Evolutionary conservation across 2,113 vertebrate genomes (phyloP).

Genomic region (Rhinoderma darwinii): DNA sequence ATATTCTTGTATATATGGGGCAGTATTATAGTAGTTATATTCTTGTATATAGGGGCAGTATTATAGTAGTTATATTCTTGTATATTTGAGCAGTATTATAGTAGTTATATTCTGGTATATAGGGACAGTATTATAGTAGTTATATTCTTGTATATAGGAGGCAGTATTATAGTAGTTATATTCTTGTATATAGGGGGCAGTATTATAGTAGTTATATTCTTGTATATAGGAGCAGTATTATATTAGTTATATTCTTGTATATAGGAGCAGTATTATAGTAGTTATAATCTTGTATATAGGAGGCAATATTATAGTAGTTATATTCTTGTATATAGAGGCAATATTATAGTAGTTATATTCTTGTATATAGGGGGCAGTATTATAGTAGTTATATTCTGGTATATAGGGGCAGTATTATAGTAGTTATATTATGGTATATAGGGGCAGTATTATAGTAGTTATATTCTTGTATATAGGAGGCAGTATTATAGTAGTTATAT

Average conservation of each 20-base stretch:
- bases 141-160: not conserved
- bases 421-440: not conserved
- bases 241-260: conserved; percentile 1
- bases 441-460: not conserved
- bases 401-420: conserved; percentile 12
- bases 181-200: not conserved
- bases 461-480: not conserved
- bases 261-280: conserved; percentile 5
- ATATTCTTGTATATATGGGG: not conserved
- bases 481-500: conserved; percentile 4
- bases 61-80: conserved; percentile 2
- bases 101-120: not conserved
- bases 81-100: not conserved
- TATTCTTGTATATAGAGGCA: not conserved
- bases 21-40: conserved; percentile 1
- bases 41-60: not conserved
- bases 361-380: conserved; percentile 15
- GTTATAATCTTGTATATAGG: conserved; percentile 16
- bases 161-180: conserved; percentile 5
- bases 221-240: not conserved
- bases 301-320: conserved; percentile 9
- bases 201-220: conserved; percentile 12
- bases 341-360: conserved; percentile 20
- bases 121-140: not conserved
- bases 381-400: conserved; percentile 16